These are phyloP conservation scores for Ammodytes dubius DNA, from an alignment of 2,113 vertebrate genomes.

Conservation along the genomic window DNA sequence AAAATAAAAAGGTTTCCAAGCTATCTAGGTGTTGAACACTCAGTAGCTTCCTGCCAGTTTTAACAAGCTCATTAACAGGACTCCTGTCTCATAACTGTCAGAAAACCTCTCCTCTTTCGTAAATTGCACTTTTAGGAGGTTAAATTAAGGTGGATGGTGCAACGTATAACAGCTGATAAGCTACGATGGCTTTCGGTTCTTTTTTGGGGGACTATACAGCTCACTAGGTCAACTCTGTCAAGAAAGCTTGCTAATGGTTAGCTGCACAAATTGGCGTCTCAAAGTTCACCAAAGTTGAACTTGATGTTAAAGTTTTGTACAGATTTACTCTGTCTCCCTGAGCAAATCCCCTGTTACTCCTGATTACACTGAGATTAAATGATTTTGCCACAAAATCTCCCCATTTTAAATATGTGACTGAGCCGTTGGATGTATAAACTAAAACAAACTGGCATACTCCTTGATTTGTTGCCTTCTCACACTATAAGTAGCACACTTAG, in stretches of 20 bases:
- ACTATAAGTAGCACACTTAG: background rate
- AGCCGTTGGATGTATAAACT: background rate
- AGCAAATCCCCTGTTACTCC: background rate
- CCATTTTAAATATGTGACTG: background rate
- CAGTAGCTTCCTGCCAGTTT: background rate
- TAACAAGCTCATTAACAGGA: background rate
- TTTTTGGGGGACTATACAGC: too few species aligned
- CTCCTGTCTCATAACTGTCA: background rate
- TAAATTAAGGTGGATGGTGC: background rate
- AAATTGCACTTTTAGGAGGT: background rate
- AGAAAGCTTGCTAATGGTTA: background rate
- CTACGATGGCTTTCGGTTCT: background rate
- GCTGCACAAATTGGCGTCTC: background rate
- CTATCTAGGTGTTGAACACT: background rate
- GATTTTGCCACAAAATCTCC: background rate
- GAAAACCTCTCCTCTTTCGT: background rate
- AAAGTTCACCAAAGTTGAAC: background rate
- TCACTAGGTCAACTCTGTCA: background rate
- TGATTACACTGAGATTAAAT: background rate
- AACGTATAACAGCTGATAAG: background rate
- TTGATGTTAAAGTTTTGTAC: background rate
- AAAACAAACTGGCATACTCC: background rate
- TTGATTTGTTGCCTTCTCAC: background rate
- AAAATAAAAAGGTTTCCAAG: too few species aligned
- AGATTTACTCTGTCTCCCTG: background rate